Conservation (phyloP, 2,888 invertebrate genomes). For the Chesias legatella region DNA sequence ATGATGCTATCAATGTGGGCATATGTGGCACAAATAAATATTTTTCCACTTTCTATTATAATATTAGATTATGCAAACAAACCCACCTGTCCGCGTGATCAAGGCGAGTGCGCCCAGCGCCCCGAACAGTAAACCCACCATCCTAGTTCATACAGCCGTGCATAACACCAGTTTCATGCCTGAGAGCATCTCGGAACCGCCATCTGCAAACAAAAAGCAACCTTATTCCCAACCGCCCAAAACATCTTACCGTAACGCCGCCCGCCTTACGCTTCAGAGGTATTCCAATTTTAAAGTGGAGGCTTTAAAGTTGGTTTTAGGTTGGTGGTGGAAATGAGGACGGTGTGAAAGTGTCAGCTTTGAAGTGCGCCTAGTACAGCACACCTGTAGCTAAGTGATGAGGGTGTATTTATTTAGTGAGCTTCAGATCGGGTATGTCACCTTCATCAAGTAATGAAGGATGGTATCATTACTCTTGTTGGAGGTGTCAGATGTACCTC, state of each 20-base stretch:
- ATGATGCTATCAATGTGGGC: too few relatives aligned
- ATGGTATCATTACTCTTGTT: background rate
- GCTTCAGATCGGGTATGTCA: background rate
- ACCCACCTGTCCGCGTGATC: constrained; percentile 63
- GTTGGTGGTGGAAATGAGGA: constrained; percentile 10
- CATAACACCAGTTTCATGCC: constrained; percentile 59
- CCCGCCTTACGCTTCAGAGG: background rate
- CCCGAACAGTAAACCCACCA: constrained; percentile 59
- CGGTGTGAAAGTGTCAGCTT: constrained; percentile 24
- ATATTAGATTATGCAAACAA: too few relatives aligned
- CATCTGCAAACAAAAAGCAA: constrained; percentile 52
- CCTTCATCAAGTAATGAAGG: too few relatives aligned
- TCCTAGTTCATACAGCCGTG: constrained; percentile 59
- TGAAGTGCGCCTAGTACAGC: constrained; percentile 27
- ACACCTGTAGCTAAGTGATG: constrained; percentile 9
- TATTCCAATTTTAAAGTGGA: background rate
- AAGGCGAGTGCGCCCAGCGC: constrained; percentile 64
- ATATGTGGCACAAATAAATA: too few relatives aligned
- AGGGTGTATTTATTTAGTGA: constrained; percentile 1
- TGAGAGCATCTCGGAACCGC: constrained; percentile 41
- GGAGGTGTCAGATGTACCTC: too few relatives aligned
- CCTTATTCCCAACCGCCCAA: constrained; percentile 25
- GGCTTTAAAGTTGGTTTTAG: constrained; percentile 7
- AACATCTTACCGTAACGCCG: constrained; percentile 5
- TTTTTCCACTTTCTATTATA: too few relatives aligned